Conservation (phyloP, 2,888 invertebrate species). For the Nomada ruficornis region DNA sequence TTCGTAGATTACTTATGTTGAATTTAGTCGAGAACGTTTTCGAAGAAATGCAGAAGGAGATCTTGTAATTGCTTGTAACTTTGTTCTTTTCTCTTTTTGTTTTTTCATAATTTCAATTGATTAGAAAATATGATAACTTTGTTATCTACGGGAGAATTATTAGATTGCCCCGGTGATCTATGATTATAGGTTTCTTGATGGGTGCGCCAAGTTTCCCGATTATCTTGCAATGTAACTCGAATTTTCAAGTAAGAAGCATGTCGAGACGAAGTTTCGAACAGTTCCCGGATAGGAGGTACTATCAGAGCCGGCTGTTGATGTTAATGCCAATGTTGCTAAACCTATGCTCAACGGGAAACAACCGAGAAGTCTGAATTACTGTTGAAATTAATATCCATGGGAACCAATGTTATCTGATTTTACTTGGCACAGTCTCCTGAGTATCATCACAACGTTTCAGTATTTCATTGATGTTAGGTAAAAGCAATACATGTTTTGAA, state of each 20-base stretch:
- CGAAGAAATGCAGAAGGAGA: too few species aligned
- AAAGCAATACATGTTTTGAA: background rate
- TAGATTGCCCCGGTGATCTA: background rate
- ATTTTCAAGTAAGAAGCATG: conserved; percentile 32
- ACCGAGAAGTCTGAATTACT: conserved; percentile 33
- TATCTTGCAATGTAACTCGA: conserved; percentile 13
- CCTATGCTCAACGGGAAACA: conserved; percentile 23
- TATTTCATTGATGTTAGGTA: background rate
- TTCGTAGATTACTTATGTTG: background rate
- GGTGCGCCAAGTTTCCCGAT: conserved; percentile 21
- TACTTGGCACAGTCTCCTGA: background rate
- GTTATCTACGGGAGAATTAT: background rate
- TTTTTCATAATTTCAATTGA: too few species aligned
- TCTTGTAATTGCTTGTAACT: too few species aligned
- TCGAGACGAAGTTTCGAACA: conserved; percentile 30
- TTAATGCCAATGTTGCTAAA: conserved; percentile 50
- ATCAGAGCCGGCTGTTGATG: conserved; percentile 18
- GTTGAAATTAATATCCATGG: conserved; percentile 30
- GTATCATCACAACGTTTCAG: background rate
- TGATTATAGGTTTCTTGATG: conserved; percentile 13
- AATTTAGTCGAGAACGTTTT: too few species aligned
- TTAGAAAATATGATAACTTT: too few species aligned
- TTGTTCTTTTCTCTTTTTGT: too few species aligned
- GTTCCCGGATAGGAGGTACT: conserved; percentile 16
- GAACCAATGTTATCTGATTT: conserved; percentile 27